phyloP scores from a whole-genome alignment of 2,113 vertebrate species.

The Parotia lawesii region DNA sequence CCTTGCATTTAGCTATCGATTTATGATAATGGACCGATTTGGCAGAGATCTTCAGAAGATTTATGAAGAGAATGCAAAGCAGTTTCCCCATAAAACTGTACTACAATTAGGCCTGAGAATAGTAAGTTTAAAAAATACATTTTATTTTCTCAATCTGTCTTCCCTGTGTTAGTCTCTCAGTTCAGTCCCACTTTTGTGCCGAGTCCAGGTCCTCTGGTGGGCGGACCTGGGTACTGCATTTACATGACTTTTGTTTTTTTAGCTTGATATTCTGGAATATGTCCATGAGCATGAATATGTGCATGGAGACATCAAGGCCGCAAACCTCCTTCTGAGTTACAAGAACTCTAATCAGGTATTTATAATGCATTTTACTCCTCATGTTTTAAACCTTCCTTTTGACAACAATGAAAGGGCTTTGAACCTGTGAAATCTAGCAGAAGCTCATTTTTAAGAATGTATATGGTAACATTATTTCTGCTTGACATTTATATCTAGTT shows the following conservation, averaged over 20 bases:
- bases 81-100: slow-evolving; percentile 87
- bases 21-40: slow-evolving; percentile 97
- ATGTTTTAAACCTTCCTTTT: slow-evolving; percentile 52
- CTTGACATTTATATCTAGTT: slow-evolving; percentile 73
- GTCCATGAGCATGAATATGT: slow-evolving; percentile 95
- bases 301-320: slow-evolving; percentile 94
- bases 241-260: slow-evolving; percentile 43
- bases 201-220: slow-evolving; percentile 69
- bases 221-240: slow-evolving; percentile 54
- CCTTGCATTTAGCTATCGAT: slow-evolving; percentile 82
- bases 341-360: slow-evolving; percentile 89
- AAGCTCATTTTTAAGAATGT: slow-evolving; percentile 68
- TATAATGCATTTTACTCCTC: slow-evolving; percentile 29
- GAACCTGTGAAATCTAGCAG: slow-evolving; percentile 67
- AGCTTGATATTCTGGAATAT: slow-evolving; percentile 93
- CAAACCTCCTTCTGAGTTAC: slow-evolving; percentile 90
- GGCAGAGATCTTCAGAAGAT: slow-evolving; percentile 93
- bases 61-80: slow-evolving; percentile 83
- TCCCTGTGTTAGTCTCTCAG: not conserved
- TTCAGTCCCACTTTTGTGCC: not conserved
- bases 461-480: slow-evolving; percentile 66
- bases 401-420: slow-evolving; percentile 47
- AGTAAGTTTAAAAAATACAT: slow-evolving; percentile 74
- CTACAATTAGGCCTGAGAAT: slow-evolving; percentile 89
- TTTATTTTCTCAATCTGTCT: not conserved